Evolutionary conservation across 2,797 vertebrate genomes (phyloP), one percentile per base, ranked within the genome.

Genomic region (Melanogrammus aeglefinus): DNA sequence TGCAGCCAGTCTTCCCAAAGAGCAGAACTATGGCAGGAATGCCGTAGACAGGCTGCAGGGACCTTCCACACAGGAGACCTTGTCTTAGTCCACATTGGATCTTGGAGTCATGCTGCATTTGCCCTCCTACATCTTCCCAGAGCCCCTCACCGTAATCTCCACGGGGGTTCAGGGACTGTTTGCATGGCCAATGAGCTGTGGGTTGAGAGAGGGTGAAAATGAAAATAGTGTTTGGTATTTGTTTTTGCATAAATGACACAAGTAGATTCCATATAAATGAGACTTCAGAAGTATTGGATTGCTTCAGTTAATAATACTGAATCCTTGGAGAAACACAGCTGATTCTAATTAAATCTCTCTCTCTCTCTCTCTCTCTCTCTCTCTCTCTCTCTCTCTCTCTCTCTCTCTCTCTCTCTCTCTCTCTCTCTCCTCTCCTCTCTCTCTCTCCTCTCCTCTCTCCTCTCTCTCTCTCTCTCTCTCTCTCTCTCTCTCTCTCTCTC

Each of bases 21-120:
- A 38, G 76, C 57, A 29, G 74, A 88, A 85, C 77, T 77, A 88
- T 76, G 85, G 83, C 73, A 82, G 87, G 90, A 93, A 91, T 89
- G 87, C 81, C 73, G 70, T 78, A 36, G 57, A 80, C 76, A 83
- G 82, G 78, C 83, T 82, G 83, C 83, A 76, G 85, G 83, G 82
- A 70, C 73, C 78, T 80, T 83, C 78, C 33, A 27, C 44, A 75
- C 75, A 82, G 79, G 82, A 86, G 85, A 86, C 78, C 69, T 83
- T 44, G 18, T 77, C 78, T 73, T 82, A 76, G 79, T 44, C 66
- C 80, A 36, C 78, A 79, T 74, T n/a, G 73, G 76, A 21, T 79
- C 71, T 77, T 9, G 71, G 69, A 57, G 80, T 88, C 80, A 80
- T 74, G 31, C 75, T 74, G 75, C 71, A 73, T 79, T 73, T 16